Evolutionary conservation across 2,888 invertebrate species (phyloP).

Genomic region (Parelbella ahira): DNA sequence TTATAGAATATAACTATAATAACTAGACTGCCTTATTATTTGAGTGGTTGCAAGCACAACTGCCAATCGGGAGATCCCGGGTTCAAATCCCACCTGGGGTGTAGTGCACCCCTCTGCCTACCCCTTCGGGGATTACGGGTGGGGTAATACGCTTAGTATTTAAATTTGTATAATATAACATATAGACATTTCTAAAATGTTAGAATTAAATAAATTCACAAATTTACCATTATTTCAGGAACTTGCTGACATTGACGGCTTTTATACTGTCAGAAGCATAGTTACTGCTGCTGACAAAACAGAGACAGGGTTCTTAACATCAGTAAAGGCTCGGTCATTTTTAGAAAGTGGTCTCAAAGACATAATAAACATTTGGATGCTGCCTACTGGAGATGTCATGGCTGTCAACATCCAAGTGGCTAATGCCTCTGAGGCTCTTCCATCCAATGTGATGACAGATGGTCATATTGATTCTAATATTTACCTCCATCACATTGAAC

Average conservation of each 20-base stretch:
- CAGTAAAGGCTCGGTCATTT: constrained; percentile 89
- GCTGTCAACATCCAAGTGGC: constrained; percentile 82
- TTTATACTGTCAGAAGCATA: constrained; percentile 87
- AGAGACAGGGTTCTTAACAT: constrained; percentile 86
- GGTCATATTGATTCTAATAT: constrained; percentile 86
- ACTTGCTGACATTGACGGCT: constrained; percentile 84
- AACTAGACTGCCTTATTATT: too few relatives aligned
- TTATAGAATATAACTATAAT: too few relatives aligned
- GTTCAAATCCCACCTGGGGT: too few relatives aligned
- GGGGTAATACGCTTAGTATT: too few relatives aligned
- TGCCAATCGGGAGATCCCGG: too few relatives aligned
- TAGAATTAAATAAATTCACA: background rate
- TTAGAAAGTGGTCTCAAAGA: constrained; percentile 89
- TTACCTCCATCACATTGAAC: constrained; percentile 88
- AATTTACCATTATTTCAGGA: constrained; percentile 59
- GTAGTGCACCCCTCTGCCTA: too few relatives aligned
- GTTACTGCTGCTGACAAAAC: constrained; percentile 84
- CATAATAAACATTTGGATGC: constrained; percentile 88
- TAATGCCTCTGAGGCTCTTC: constrained; percentile 37
- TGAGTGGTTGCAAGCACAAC: too few relatives aligned
- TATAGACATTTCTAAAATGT: background rate
- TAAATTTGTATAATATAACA: too few relatives aligned
- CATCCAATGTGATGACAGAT: constrained; percentile 2
- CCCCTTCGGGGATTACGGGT: too few relatives aligned
- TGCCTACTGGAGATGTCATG: constrained; percentile 88